These are phyloP conservation scores for Osmoderma eremita DNA, from an alignment of 2,888 invertebrate species.

Conservation along the genomic window DNA sequence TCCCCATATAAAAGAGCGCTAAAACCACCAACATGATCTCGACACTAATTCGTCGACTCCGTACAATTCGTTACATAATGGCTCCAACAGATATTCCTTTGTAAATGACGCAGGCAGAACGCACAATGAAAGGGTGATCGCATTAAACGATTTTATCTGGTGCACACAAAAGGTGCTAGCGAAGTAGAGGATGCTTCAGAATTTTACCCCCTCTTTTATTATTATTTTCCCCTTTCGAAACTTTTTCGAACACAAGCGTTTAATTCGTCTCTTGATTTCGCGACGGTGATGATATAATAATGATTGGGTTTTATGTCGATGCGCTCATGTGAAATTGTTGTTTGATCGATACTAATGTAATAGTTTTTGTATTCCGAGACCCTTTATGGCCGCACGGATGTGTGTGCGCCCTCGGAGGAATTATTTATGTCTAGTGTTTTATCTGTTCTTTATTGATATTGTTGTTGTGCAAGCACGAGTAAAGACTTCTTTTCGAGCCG, in stretches of 20 bases:
- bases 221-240: slow-evolving; percentile 10
- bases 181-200: slow-evolving; percentile 56
- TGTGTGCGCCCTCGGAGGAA: slow-evolving; percentile 16
- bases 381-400: slow-evolving; percentile 3
- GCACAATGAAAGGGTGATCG: slow-evolving; percentile 59
- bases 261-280: slow-evolving; percentile 36
- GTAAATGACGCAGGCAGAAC: slow-evolving; percentile 46
- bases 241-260: slow-evolving; percentile 18
- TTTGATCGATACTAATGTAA: slow-evolving; percentile 48
- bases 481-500: background rate
- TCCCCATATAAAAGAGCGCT: slow-evolving; percentile 1
- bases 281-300: slow-evolving; percentile 52
- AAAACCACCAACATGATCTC: slow-evolving; percentile 48
- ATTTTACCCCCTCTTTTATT: slow-evolving; percentile 24
- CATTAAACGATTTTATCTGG: slow-evolving; percentile 55
- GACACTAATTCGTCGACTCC: slow-evolving; percentile 58
- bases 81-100: slow-evolving; percentile 59
- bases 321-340: slow-evolving; percentile 48
- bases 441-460: slow-evolving; percentile 16
- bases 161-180: slow-evolving; percentile 57
- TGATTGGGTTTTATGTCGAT: slow-evolving; percentile 51
- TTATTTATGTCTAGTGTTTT: slow-evolving; percentile 19
- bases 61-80: slow-evolving; percentile 62
- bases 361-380: slow-evolving; percentile 2
- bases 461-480: slow-evolving; percentile 5